phyloP scores from a whole-genome alignment of 2,888 invertebrate genomes.

The Drosophila mimica region DNA sequence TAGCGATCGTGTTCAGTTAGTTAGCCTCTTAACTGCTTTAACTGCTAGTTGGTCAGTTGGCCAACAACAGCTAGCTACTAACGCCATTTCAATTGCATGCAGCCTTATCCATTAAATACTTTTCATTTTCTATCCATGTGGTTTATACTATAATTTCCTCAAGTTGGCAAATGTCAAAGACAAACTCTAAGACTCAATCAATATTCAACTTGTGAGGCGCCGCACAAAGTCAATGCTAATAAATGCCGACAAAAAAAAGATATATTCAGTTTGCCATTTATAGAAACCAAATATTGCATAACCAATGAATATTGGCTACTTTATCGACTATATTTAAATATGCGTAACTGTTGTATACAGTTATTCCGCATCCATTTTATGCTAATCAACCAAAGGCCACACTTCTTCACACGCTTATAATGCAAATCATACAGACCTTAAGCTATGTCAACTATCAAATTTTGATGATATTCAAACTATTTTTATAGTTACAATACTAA shows the following conservation, averaged over 20 bases:
- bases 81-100: constrained; percentile 54
- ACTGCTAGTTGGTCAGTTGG: constrained; percentile 49
- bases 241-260: constrained; percentile 16
- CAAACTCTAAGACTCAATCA: constrained; percentile 20
- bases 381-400: constrained; percentile 19
- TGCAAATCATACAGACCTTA: background rate
- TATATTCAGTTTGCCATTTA: constrained; percentile 24
- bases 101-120: background rate
- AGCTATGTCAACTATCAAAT: background rate
- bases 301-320: constrained; percentile 23
- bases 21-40: background rate
- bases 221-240: constrained; percentile 63
- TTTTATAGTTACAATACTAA: background rate
- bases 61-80: constrained; percentile 33
- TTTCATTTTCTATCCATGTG: background rate
- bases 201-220: constrained; percentile 42
- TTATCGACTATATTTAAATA: constrained; percentile 36
- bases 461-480: background rate
- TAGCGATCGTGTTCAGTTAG: constrained; percentile 17
- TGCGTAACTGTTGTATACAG: constrained; percentile 64
- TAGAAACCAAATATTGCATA: constrained; percentile 54
- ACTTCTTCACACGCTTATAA: background rate
- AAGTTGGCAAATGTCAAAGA: constrained; percentile 33
- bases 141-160: constrained; percentile 36
- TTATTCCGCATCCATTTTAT: constrained; percentile 27